Evolutionary conservation across 2,797 vertebrate genomes (phyloP), one percentile per base, ranked within the genome.

Genomic region (Syngnathus acus): DNA sequence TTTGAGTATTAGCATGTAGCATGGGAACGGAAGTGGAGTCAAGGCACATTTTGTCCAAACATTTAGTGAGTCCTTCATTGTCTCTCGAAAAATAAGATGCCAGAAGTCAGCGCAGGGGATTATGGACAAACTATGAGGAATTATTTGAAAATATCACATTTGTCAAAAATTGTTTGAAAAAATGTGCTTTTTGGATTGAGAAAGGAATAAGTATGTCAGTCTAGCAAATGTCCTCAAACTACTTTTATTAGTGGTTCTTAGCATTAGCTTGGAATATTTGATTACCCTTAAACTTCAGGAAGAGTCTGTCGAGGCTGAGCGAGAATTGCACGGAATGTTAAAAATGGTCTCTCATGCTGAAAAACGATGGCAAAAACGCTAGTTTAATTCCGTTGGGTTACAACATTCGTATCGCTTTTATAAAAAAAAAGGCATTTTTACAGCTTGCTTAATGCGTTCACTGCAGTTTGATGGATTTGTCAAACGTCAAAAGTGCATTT

Each of bases 401-500:
- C 72, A 75, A 87, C 86, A 89, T 86, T 89, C 87, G 84, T 85
- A 55, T 21, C 50, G 50, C n/a, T 23, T 9, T 23, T 23, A 16
- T 73, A 85, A 26, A 86, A 87, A 23, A 23, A 42, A 90, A 81
- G 73, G 77, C 78, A 66, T 51, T 68, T 83, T 76, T 83, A 78
- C 74, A 82, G n/a, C 50, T 51, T n/a, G 19, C 70, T 72, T 71
- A 50, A 80, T 26, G 32, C 65, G 32, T 78, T 62, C 71, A 65
- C 69, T 70, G 50, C 66, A 55, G 71, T 67, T 77, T 26, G 23
- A 76, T 69, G 57, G 57, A 67, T 75, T 66, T 67, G 64, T 77
- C 73, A 72, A 78, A 81, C 66, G 62, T 78, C 75, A 78, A 82
- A 90, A 89, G 86, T 89, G 88, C 79, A 11, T 75, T 73, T 84